Conservation (phyloP, 2,797 vertebrate genomes). For the Sebastes goodei region DNA sequence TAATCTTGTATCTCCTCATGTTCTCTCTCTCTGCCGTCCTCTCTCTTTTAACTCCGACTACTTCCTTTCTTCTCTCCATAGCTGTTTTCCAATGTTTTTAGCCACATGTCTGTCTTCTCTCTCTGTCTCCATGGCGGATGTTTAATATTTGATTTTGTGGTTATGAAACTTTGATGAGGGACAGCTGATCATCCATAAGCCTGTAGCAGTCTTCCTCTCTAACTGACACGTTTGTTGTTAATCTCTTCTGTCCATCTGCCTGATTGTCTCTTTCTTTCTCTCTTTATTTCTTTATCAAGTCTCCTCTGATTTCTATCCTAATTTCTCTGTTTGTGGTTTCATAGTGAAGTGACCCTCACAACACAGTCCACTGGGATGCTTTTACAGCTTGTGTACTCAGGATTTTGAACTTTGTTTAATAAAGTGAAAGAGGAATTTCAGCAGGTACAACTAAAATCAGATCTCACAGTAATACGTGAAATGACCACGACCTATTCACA, state of each 20-base stretch:
- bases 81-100: not conserved
- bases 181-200: not conserved
- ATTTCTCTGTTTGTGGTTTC: not conserved
- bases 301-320: not conserved
- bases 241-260: not conserved
- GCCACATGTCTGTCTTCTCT: not conserved
- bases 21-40: not conserved
- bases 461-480: too few relatives aligned
- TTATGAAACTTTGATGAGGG: slow-evolving; percentile 26
- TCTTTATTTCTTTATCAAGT: not conserved
- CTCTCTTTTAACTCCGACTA: not conserved
- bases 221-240: not conserved
- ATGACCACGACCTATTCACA: not conserved
- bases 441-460: too few relatives aligned
- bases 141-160: slow-evolving; percentile 27
- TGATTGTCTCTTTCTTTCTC: not conserved
- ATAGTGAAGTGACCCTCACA: not conserved
- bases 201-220: not conserved
- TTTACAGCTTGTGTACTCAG: not conserved
- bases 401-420: not conserved
- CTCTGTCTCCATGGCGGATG: not conserved
- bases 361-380: not conserved
- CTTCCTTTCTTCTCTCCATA: not conserved
- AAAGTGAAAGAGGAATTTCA: too few relatives aligned
- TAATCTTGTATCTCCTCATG: not conserved